Evolutionary conservation across 2,113 vertebrate species (phyloP).

Genomic region (Colistium nudipinnis): DNA sequence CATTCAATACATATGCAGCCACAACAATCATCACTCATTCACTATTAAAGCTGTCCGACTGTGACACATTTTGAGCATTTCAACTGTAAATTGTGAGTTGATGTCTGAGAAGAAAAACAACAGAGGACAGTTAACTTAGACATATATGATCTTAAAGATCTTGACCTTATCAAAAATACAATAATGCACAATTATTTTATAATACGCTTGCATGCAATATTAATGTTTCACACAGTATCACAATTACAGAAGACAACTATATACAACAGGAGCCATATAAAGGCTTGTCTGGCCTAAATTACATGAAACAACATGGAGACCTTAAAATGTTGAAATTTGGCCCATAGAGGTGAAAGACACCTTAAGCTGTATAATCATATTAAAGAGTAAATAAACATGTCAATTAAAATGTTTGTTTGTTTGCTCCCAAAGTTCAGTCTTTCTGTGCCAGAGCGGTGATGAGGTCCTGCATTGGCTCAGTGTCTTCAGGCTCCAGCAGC

Average conservation of each 20-base stretch:
- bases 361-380: background rate
- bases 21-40: too few relatives aligned
- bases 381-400: conserved; percentile 4
- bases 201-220: conserved; percentile 56
- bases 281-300: conserved; percentile 7
- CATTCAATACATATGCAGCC: background rate
- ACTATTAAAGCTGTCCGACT: too few relatives aligned
- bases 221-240: conserved; percentile 31
- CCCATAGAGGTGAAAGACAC: background rate
- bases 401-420: background rate
- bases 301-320: conserved; percentile 7
- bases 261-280: conserved; percentile 16
- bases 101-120: background rate
- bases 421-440: conserved; percentile 25
- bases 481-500: conserved; percentile 82
- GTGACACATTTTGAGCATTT: conserved; percentile 6
- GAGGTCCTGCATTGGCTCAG: conserved; percentile 80
- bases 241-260: conserved; percentile 22
- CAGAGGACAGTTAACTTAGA: background rate
- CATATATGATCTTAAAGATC: conserved; percentile 35
- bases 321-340: conserved; percentile 15
- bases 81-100: background rate
- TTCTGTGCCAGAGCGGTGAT: conserved; percentile 71
- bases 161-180: conserved; percentile 44
- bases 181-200: conserved; percentile 36